A percentile compares a stretch with the other conserved stretches of the same genome.
Evolutionary conservation across 1,140 invertebrate species (phyloP).

Genomic region (Drosophila willistoni): DNA sequence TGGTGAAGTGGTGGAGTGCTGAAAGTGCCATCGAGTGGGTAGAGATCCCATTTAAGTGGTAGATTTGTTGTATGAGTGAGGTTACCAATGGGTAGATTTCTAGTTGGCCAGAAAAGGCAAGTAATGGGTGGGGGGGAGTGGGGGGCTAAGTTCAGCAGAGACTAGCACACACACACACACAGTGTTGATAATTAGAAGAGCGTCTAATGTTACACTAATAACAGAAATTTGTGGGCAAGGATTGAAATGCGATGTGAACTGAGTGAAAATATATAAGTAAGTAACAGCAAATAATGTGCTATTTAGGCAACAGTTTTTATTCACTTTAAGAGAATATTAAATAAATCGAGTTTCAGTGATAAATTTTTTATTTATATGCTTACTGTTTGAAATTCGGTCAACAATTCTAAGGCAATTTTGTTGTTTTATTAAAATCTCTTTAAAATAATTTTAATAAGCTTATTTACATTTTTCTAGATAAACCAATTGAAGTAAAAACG

Average conservation of each 20-base stretch:
- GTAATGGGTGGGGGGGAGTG: conserved; percentile 38
- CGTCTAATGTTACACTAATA: conserved; percentile 78
- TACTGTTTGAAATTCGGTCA: no score
- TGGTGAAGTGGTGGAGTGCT: conserved; percentile 14
- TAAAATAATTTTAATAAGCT: no score
- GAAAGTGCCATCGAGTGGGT: conserved; percentile 21
- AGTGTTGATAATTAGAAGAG: conserved; percentile 76
- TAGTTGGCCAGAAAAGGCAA: conserved; percentile 3
- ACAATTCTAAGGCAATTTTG: no score
- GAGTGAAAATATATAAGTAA: background rate
- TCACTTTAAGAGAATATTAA: no score
- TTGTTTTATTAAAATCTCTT: no score
- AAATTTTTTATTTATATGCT: no score
- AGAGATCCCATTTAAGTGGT: conserved; percentile 35
- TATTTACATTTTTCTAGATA: no score
- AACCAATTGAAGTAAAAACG: no score
- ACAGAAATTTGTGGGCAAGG: conserved; percentile 70
- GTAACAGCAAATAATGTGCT: no score
- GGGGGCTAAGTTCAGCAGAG: conserved; percentile 35
- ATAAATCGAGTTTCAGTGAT: no score
- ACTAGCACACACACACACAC: conserved; percentile 51
- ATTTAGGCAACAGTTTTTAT: no score
- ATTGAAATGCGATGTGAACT: background rate
- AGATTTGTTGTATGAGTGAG: conserved; percentile 48
- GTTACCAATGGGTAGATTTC: conserved; percentile 34